These are phyloP conservation scores for Chamaea fasciata DNA, from an alignment of 2,113 vertebrate species.

Conservation along the genomic window DNA sequence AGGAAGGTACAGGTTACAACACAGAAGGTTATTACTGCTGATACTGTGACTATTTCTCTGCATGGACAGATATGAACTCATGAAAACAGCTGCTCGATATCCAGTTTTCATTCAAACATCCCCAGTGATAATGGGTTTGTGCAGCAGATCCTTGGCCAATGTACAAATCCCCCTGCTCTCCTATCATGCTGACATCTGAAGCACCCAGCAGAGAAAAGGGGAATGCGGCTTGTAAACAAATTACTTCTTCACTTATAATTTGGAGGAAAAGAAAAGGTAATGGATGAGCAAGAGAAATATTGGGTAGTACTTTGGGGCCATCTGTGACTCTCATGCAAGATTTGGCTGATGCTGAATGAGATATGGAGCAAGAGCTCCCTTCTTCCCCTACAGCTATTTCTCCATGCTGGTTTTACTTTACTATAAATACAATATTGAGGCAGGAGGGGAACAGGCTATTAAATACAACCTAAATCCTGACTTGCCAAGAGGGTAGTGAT, in stretches of 20 bases:
- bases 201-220: background rate
- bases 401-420: background rate
- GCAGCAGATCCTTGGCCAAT: background rate
- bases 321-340: rapidly evolving
- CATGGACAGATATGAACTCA: background rate
- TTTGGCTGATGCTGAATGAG: background rate
- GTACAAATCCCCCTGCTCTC: background rate
- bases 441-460: rapidly evolving
- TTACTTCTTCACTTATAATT: slow-evolving; percentile 1
- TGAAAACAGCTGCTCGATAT: background rate
- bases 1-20: background rate
- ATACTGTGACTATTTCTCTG: background rate
- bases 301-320: background rate
- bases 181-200: background rate
- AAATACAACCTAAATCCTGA: background rate
- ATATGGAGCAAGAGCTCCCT: background rate
- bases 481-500: background rate
- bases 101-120: background rate
- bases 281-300: background rate
- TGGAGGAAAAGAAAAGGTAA: background rate
- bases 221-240: slow-evolving; percentile 19
- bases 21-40: background rate
- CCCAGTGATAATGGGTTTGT: rapidly evolving
- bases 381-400: background rate
- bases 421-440: background rate